Base-by-base conservation (phyloP, 2,797 vertebrate genomes). In the Phyllotis vaccarum region DNA sequence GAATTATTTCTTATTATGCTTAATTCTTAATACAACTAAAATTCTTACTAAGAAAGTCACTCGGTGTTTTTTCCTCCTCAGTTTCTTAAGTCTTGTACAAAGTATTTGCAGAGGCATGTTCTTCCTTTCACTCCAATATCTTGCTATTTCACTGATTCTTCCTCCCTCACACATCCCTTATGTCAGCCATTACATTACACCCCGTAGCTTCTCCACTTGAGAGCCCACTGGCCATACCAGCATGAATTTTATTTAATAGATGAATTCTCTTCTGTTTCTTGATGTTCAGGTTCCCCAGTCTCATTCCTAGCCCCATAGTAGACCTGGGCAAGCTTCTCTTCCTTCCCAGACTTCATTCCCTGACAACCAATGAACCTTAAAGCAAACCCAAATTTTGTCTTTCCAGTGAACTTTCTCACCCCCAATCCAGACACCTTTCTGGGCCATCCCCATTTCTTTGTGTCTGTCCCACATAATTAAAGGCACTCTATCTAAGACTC, bases 201-300 rank as follows among this genome's bases (percentile, higher is more conserved):
- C 56, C 56, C 21, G 56, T 1, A 6, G 19, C 21, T 6, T 58
- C 56, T 58, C 19, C 56, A 58, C 56, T 21, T 58, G 56, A 21
- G 56, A 58, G 22, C 56, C 56, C 56, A 58, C 56, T 58, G 56
- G 21, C 56, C 56, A 22, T 58, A 58, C 14, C 19, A 58, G 5
- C 56, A 19, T 58, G 21, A 21, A 19, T 21, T 22, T 22, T 2
- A 19, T 7, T 1, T 22, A 22, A 1, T 58, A 1, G 1, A 58
- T 6, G 56, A 0, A 58, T 22, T 49, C 49, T 22, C 56, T 58
- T 58, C 56, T 6, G 8, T 6, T 58, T 19, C 21, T 58, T 21
- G 19, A 58, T 58, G 21, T 58, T 21, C 56, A 58, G n/a, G 19
- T 22, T 22, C 5, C 56, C 56, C 19, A 58, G 21, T 22, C 56